Percentiles rank a stretch among this genome's conserved stretches.
Conservation (phyloP, 2,888 invertebrate genomes). For the Xanthia togata region DNA sequence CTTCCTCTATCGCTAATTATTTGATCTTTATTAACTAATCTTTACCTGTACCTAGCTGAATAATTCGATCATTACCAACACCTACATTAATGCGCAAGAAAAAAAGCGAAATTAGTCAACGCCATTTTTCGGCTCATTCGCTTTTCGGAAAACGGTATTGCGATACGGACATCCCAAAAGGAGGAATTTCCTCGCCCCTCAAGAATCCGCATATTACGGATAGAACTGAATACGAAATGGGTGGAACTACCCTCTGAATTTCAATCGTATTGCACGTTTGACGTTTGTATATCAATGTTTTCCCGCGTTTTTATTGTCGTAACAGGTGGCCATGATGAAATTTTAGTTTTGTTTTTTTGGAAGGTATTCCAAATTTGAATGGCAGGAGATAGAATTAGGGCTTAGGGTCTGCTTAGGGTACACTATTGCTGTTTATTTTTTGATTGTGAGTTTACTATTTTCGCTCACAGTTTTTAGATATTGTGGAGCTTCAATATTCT, state of each 20-base stretch:
- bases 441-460: neutral
- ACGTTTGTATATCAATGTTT: slow-evolving; percentile 71
- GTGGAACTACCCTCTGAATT: slow-evolving; percentile 64
- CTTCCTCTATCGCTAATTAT: neutral
- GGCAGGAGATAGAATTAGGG: slow-evolving; percentile 10
- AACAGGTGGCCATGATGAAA: slow-evolving; percentile 66
- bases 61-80: slow-evolving; percentile 8
- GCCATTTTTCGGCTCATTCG: slow-evolving; percentile 54
- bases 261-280: slow-evolving; percentile 69
- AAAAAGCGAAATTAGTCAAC: slow-evolving; percentile 37
- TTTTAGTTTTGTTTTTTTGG: slow-evolving; percentile 46
- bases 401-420: neutral
- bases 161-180: slow-evolving; percentile 45
- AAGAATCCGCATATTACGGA: slow-evolving; percentile 67
- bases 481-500: neutral
- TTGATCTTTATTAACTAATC: neutral
- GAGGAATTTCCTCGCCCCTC: slow-evolving; percentile 55
- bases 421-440: slow-evolving; percentile 4
- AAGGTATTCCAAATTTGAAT: slow-evolving; percentile 40
- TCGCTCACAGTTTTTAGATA: neutral
- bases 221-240: slow-evolving; percentile 67
- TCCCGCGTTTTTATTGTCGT: slow-evolving; percentile 65
- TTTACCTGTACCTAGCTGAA: neutral
- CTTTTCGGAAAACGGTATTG: slow-evolving; percentile 55
- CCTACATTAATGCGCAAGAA: slow-evolving; percentile 8